Evolutionary conservation across 2,888 invertebrate genomes (phyloP), one percentile per base, ranked within the genome.

Genomic region (Drosophila acutilabella): DNA sequence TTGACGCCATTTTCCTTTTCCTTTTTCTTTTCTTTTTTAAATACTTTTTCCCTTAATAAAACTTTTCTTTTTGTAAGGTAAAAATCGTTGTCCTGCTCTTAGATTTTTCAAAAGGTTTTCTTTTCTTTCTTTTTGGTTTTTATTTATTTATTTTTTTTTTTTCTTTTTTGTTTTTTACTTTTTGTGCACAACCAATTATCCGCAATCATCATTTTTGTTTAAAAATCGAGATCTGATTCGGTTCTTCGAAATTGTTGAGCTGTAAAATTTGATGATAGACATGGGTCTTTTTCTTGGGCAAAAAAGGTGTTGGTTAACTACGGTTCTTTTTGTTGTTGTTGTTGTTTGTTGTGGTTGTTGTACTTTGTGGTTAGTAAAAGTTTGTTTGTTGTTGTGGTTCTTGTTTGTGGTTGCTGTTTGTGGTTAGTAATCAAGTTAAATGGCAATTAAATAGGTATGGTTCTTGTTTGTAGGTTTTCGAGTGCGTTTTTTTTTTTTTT

Each of bases 101-200:
- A 30, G 56, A 48, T 65, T 30, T 20, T 38, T 30, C 36, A 7
- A 23, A 23, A n/a, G 7, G 4, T 30, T 57, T 52, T 42, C 5
- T 38, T 45, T 60, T 36, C 23, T 14, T 16, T 60, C 7, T 30
- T 8, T 30, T 57, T 52, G 38, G 1, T 42, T 38, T 60, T 30
- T 26, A 10, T 13, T 60, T 30, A 7, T 26, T 26, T 26, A 7
- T 26, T 30, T 13, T 10, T 57, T 60, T 44, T 45, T 36, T 51
- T 56, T 30, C 6, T 53, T 23, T 45, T 44, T 16, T 36, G 16
- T 50, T 16, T 13, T 50, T 16, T 13, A 18, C 10, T 82, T 80
- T 82, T 79, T 91, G 91, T 92, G 91, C 90, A 90, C 91, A 91
- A 92, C 91, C 91, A 91, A 91, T 91, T 91, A 92, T 91, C 91